Evolutionary conservation across 2,888 invertebrate genomes (phyloP).

Genomic region (Trichogramma evanescens): DNA sequence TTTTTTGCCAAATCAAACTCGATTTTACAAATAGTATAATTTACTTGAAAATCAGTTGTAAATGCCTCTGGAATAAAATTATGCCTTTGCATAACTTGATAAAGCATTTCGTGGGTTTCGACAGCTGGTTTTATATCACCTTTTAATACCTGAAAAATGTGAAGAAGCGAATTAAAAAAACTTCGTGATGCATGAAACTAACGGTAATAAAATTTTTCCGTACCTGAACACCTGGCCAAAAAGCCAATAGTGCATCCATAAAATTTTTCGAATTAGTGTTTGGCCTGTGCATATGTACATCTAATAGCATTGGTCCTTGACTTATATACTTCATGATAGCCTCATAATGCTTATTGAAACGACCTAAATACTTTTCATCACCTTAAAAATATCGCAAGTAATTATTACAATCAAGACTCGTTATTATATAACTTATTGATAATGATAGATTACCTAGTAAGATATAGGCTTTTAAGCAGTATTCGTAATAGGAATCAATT

Average conservation of each 20-base stretch:
- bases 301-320: constrained; percentile 88
- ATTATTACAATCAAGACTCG: neutral
- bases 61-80: constrained; percentile 98
- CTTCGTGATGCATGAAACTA: neutral
- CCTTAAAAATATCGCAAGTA: constrained; percentile 38
- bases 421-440: neutral
- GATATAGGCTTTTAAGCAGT: constrained; percentile 94
- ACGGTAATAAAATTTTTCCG: constrained; percentile 6
- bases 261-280: constrained; percentile 90
- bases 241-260: constrained; percentile 95
- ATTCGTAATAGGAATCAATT: constrained; percentile 98
- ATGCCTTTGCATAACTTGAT: constrained; percentile 95
- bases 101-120: constrained; percentile 98
- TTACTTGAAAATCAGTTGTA: constrained; percentile 87
- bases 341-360: constrained; percentile 92
- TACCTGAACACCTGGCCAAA: constrained; percentile 97
- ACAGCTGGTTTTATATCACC: constrained; percentile 96
- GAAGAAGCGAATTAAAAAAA: neutral
- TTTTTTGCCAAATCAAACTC: neutral
- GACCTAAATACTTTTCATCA: constrained; percentile 85
- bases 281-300: constrained; percentile 94
- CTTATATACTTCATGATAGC: constrained; percentile 97
- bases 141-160: constrained; percentile 54
- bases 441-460: constrained; percentile 56
- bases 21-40: constrained; percentile 4